These are phyloP conservation scores for Urechis unicinctus DNA, from an alignment of 2,888 invertebrate species.

Conservation along the genomic window DNA sequence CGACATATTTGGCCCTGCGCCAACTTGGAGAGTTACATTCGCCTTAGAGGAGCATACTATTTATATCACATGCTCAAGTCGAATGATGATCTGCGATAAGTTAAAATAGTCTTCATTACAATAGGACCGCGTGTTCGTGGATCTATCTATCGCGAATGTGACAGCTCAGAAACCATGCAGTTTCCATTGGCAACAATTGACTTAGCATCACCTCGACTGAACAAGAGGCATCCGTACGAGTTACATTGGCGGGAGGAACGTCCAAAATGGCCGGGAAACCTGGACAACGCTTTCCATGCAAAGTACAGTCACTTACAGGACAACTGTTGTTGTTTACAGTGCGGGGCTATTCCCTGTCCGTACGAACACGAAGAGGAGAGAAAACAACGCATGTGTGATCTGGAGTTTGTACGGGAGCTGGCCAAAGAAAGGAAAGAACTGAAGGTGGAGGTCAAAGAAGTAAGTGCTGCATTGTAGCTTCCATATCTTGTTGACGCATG, in stretches of 20 bases:
- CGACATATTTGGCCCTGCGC: no score
- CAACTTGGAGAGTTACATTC: no score
- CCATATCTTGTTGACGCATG: no score
- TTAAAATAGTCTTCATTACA: no score
- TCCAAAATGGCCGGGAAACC: not conserved
- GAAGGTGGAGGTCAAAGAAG: slow-evolving; percentile 7
- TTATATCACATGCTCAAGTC: no score
- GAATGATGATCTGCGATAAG: no score
- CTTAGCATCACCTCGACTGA: slow-evolving; percentile 1
- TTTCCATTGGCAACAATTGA: slow-evolving; percentile 1
- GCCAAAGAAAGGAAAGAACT: slow-evolving; percentile 15
- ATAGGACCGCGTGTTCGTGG: no score
- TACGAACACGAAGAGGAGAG: slow-evolving; percentile 17
- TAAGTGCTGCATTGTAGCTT: no score
- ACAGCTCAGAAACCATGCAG: slow-evolving; percentile 1
- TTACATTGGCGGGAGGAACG: slow-evolving; percentile 16
- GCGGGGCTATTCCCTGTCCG: slow-evolving; percentile 21
- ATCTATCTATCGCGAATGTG: no score
- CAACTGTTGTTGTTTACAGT: slow-evolving; percentile 18
- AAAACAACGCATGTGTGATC: slow-evolving; percentile 7
- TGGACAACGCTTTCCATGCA: no score
- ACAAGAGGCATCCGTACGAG: slow-evolving; percentile 13
- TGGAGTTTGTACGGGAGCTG: slow-evolving; percentile 18
- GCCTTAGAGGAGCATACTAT: no score
- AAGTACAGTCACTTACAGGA: no score